Percentiles rank a stretch among this genome's conserved stretches.
Conservation (phyloP, 1,140 invertebrate species). For the Euborellia annulipes region DNA sequence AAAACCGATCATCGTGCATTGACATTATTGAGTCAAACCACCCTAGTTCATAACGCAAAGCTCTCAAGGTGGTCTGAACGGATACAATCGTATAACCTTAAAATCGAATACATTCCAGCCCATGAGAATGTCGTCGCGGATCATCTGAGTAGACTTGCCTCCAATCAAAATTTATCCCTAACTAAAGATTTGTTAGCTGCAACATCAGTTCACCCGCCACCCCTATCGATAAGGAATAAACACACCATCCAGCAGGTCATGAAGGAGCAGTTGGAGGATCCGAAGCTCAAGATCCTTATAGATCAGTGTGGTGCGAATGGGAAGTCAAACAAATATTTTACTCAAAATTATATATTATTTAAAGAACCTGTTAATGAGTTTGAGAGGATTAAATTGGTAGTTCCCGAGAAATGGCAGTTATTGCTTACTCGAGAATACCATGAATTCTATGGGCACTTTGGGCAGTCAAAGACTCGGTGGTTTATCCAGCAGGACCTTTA, state of each 20-base stretch:
- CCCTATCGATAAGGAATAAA: neutral
- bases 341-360: neutral
- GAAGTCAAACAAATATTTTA: neutral
- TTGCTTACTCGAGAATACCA: neutral
- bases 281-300: neutral
- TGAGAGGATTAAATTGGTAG: neutral
- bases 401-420: neutral
- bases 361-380: neutral
- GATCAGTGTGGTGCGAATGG: neutral
- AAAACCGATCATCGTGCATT: conserved; percentile 27
- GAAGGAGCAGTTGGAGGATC: neutral
- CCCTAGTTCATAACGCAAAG: conserved; percentile 14
- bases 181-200: neutral
- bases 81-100: conserved; percentile 23
- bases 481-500: neutral
- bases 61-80: conserved; percentile 21
- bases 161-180: neutral
- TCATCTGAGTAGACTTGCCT: conserved; percentile 11
- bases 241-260: neutral
- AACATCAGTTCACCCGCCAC: neutral
- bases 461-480: neutral
- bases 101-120: conserved; percentile 23
- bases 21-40: conserved; percentile 23
- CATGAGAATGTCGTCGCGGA: conserved; percentile 22
- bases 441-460: neutral